These are phyloP conservation scores for Eupeodes corollae DNA, from an alignment of 1,140 invertebrate genomes.

Conservation along the genomic window DNA sequence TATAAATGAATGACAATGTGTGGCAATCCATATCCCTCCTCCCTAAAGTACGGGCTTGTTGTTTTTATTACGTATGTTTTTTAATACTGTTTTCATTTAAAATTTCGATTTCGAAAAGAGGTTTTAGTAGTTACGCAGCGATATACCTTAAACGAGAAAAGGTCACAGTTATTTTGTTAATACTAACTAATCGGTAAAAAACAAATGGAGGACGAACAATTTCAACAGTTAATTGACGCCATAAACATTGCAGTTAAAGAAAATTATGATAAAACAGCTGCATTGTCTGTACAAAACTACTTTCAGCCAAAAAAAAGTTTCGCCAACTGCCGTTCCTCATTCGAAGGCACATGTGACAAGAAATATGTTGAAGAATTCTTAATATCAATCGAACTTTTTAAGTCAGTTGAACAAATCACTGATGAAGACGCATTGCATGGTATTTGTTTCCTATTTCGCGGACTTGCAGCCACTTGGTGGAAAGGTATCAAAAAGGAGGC, in stretches of 20 bases:
- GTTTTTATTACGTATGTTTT: no score
- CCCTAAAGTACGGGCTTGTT: no score
- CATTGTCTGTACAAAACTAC: not conserved
- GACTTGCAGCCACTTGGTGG: conserved; percentile 38
- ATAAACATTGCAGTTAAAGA: conserved; percentile 21
- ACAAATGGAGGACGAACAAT: conserved; percentile 26
- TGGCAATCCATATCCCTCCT: no score
- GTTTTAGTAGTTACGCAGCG: no score
- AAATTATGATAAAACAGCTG: conserved; percentile 1
- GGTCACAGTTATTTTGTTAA: no score
- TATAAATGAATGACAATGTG: no score
- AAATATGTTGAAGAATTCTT: conserved; percentile 33
- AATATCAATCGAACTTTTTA: conserved; percentile 21
- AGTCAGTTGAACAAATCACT: conserved; percentile 28
- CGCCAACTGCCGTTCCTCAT: conserved; percentile 22
- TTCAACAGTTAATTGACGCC: conserved; percentile 20
- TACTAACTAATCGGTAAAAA: no score
- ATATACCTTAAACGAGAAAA: no score
- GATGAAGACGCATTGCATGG: conserved; percentile 36
- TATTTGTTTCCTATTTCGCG: conserved; percentile 34
- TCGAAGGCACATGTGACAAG: conserved; percentile 21
- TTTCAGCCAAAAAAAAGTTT: conserved; percentile 26
- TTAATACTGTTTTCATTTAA: no score
- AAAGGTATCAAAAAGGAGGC: conserved; percentile 35
- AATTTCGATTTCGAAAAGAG: no score